Evolutionary conservation across 2,888 invertebrate genomes (phyloP).

Genomic region (Myopa testacea): DNA sequence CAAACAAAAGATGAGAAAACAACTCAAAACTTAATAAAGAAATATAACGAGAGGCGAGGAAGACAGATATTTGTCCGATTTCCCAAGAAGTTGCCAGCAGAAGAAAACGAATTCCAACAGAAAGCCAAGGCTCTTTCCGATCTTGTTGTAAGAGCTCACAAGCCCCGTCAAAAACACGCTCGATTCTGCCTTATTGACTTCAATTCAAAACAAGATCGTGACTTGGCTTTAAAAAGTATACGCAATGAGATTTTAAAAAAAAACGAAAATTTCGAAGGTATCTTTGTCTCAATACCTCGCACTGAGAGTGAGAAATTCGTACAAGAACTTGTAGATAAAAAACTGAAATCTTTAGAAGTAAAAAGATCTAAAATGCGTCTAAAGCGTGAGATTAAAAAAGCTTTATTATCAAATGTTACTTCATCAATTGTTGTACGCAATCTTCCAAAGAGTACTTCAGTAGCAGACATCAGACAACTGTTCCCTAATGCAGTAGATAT

Average conservation of each 20-base stretch:
- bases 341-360: slow-evolving; percentile 55
- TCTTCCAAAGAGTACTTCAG: slow-evolving; percentile 58
- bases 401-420: slow-evolving; percentile 51
- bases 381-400: slow-evolving; percentile 54
- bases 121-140: slow-evolving; percentile 54
- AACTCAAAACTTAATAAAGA: slow-evolving; percentile 50
- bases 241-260: slow-evolving; percentile 44
- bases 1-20: slow-evolving; percentile 46
- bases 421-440: slow-evolving; percentile 59
- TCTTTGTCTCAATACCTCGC: slow-evolving; percentile 57
- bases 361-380: slow-evolving; percentile 54
- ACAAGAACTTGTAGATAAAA: slow-evolving; percentile 55
- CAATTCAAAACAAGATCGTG: slow-evolving; percentile 55
- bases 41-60: slow-evolving; percentile 57
- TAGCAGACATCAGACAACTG: slow-evolving; percentile 55
- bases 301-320: slow-evolving; percentile 59
- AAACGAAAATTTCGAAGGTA: slow-evolving; percentile 49
- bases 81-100: slow-evolving; percentile 57
- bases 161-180: slow-evolving; percentile 62
- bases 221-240: slow-evolving; percentile 51
- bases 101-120: slow-evolving; percentile 53
- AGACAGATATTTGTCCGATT: slow-evolving; percentile 61
- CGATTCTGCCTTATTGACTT: slow-evolving; percentile 63
- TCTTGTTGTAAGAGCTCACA: slow-evolving; percentile 53
- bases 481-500: slow-evolving; percentile 62